A percentile compares a stretch with the other conserved stretches of the same genome.
phyloP scores from a whole-genome alignment of 2,113 vertebrate genomes.

The Heterotilapia buettikoferi region DNA sequence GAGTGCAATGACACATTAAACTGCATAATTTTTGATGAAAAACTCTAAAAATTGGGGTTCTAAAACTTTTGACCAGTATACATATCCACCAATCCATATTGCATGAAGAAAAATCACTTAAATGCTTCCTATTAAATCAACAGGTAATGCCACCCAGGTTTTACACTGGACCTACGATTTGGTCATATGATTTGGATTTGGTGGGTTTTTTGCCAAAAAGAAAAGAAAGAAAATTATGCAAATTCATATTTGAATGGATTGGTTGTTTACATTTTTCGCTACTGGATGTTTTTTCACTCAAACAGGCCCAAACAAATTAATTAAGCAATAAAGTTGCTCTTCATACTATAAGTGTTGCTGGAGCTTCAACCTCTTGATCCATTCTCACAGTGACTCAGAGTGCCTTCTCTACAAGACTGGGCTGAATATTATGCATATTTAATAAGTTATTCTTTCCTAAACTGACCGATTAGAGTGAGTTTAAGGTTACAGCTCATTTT shows the following conservation, averaged over 20 bases:
- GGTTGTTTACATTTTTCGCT: background rate
- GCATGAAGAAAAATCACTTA: background rate
- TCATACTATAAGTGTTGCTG: background rate
- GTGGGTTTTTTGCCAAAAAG: background rate
- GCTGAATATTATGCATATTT: constrained; percentile 47
- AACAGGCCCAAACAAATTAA: background rate
- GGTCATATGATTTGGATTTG: background rate
- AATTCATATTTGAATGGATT: background rate
- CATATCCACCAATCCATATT: background rate
- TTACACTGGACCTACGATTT: background rate
- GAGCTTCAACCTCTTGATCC: background rate
- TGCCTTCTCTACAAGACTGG: background rate
- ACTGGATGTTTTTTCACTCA: background rate
- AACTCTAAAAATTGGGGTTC: background rate
- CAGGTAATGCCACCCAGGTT: background rate
- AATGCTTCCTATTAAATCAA: background rate
- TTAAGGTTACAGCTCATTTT: constrained; percentile 47
- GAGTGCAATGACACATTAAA: background rate
- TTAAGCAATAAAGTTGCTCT: background rate
- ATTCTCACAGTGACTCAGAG: background rate
- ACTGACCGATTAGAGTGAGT: constrained; percentile 41
- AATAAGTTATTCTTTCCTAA: constrained; percentile 36
- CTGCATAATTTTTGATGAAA: background rate
- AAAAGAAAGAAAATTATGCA: background rate
- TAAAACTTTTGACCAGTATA: background rate